Conservation (phyloP, 2,113 vertebrate species). For the Anarhynchus alexandrinus region DNA sequence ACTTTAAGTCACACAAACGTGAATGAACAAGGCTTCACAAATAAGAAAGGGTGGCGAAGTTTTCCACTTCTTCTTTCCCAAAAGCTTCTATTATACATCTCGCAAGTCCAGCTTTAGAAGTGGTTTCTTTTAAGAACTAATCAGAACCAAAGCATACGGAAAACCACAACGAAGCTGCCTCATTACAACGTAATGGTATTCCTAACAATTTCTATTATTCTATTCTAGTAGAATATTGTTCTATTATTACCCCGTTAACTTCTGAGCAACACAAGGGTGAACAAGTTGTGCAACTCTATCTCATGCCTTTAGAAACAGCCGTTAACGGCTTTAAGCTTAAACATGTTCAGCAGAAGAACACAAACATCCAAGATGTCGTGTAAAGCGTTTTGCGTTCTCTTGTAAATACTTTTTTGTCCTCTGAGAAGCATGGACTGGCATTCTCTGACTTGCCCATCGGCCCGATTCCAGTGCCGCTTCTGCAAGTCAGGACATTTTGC, state of each 20-base stretch:
- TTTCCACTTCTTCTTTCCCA: background rate
- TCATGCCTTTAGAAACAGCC: background rate
- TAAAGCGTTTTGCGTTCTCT: background rate
- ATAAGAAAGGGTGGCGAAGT: background rate
- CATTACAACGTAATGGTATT: background rate
- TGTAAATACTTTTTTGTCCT: background rate
- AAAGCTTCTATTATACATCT: background rate
- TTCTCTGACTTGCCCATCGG: background rate
- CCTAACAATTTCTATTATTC: background rate
- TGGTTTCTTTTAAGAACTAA: background rate
- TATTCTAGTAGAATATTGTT: background rate
- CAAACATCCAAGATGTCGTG: accelerated
- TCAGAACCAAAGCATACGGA: background rate
- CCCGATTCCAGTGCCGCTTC: background rate
- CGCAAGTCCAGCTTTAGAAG: background rate
- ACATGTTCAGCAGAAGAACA: background rate
- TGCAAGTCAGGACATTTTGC: background rate
- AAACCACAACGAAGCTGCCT: background rate
- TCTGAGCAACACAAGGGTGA: background rate
- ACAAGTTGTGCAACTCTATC: background rate
- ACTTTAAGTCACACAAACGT: background rate
- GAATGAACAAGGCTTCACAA: background rate
- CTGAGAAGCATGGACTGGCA: background rate
- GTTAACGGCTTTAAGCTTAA: background rate
- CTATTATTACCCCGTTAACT: background rate